Evolutionary conservation across 2,113 vertebrate species (phyloP).

Genomic region (Brienomyrus brachyistius): DNA sequence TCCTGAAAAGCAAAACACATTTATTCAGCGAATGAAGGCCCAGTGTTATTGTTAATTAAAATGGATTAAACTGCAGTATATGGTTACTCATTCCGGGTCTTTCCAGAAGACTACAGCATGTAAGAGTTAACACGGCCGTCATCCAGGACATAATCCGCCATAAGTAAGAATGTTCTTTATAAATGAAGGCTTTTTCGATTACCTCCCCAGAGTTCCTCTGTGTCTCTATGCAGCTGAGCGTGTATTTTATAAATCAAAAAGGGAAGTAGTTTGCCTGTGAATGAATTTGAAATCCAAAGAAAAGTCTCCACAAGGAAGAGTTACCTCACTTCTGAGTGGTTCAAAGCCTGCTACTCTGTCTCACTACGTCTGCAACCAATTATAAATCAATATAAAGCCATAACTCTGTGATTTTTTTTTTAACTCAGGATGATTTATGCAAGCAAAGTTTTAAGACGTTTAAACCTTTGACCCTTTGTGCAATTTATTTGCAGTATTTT

Average conservation of each 20-base stretch:
- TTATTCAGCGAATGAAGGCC: constrained; percentile 49
- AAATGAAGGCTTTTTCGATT: constrained; percentile 44
- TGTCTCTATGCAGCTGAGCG: constrained; percentile 18
- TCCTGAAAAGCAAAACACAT: constrained; percentile 30
- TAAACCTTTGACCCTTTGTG: constrained; percentile 20
- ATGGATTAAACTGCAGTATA: constrained; percentile 59
- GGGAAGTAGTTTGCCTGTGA: constrained; percentile 43
- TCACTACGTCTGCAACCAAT: constrained; percentile 16
- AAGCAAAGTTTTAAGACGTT: constrained; percentile 2
- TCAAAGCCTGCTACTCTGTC: background rate
- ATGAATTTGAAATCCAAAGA: constrained; percentile 13
- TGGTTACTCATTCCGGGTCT: constrained; percentile 53
- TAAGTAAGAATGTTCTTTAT: constrained; percentile 43
- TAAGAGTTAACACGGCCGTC: constrained; percentile 34
- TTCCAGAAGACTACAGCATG: constrained; percentile 38
- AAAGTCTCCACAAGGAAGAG: constrained; percentile 11
- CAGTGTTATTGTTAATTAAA: constrained; percentile 67
- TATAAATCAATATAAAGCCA: constrained; percentile 17
- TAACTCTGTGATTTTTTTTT: constrained; percentile 5
- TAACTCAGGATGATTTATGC: background rate
- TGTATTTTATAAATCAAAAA: constrained; percentile 36
- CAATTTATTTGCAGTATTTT: constrained; percentile 1
- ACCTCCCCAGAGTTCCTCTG: constrained; percentile 34
- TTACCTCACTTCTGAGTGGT: constrained; percentile 7
- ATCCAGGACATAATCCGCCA: constrained; percentile 31